A percentile compares a stretch with the other conserved stretches of the same genome.
These are phyloP conservation scores for Parnassius glacialis DNA, from an alignment of 2,888 invertebrate species.

Conservation along the genomic window DNA sequence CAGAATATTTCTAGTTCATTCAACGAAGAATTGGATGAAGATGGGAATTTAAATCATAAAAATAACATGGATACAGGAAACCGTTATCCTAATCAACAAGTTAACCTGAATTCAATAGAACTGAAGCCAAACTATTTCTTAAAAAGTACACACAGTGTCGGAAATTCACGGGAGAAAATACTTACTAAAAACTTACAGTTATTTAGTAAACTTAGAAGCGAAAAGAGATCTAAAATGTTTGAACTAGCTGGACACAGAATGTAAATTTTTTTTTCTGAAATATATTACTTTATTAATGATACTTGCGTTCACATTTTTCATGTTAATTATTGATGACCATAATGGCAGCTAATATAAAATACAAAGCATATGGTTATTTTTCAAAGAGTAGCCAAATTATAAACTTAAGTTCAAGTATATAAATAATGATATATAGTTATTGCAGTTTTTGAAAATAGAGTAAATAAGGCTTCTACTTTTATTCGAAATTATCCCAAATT, in stretches of 20 bases:
- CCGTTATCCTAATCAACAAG: conserved; percentile 33
- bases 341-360: no score
- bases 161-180: conserved; percentile 34
- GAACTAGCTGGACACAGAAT: conserved; percentile 65
- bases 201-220: conserved; percentile 46
- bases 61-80: conserved; percentile 47
- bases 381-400: no score
- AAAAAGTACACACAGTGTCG: conserved; percentile 31
- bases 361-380: no score
- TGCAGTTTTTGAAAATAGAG: no score
- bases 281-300: neutral
- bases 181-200: conserved; percentile 44
- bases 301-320: neutral
- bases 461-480: no score
- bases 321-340: neutral
- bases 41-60: conserved; percentile 49
- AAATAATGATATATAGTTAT: no score
- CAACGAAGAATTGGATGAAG: conserved; percentile 43
- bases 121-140: conserved; percentile 13
- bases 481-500: no score
- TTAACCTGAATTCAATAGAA: conserved; percentile 13
- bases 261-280: conserved; percentile 16
- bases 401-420: no score
- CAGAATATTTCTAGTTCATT: conserved; percentile 45
- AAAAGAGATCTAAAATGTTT: conserved; percentile 65